These are phyloP conservation scores for Misgurnus anguillicaudatus DNA, from an alignment of 2,113 vertebrate species.

Conservation along the genomic window DNA sequence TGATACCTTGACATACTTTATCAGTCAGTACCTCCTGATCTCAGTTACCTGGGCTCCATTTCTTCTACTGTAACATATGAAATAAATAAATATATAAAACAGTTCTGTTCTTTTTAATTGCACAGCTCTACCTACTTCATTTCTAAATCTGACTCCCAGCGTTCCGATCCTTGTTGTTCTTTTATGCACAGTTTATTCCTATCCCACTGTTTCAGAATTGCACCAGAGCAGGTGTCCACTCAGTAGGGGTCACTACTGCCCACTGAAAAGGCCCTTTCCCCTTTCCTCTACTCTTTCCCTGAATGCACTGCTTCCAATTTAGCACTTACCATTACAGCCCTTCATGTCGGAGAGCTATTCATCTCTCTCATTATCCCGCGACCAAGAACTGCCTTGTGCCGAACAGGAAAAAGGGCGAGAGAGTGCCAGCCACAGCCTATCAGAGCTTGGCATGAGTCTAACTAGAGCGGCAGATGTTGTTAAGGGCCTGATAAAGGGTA, in stretches of 20 bases:
- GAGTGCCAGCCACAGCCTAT: constrained; percentile 29
- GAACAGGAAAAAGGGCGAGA: constrained; percentile 42
- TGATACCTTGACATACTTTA: too few species aligned
- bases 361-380: constrained; percentile 68
- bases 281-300: constrained; percentile 50
- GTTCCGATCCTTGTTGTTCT: neutral
- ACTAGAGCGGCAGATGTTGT: constrained; percentile 33
- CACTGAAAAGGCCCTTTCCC: constrained; percentile 49
- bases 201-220: neutral
- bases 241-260: constrained; percentile 57
- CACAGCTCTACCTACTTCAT: neutral
- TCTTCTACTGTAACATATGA: neutral
- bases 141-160: neutral
- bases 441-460: constrained; percentile 41
- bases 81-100: too few species aligned
- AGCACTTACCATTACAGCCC: constrained; percentile 49
- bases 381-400: constrained; percentile 58
- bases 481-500: constrained; percentile 26
- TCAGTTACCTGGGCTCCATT: neutral
- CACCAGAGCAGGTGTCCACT: constrained; percentile 54
- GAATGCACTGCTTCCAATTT: constrained; percentile 63
- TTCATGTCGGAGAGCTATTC: constrained; percentile 62
- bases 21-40: neutral
- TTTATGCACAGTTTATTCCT: constrained; percentile 6
- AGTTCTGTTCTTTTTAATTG: neutral